phyloP scores from a whole-genome alignment of 2,888 invertebrate genomes.

The Chrysotoxum bicinctum region DNA sequence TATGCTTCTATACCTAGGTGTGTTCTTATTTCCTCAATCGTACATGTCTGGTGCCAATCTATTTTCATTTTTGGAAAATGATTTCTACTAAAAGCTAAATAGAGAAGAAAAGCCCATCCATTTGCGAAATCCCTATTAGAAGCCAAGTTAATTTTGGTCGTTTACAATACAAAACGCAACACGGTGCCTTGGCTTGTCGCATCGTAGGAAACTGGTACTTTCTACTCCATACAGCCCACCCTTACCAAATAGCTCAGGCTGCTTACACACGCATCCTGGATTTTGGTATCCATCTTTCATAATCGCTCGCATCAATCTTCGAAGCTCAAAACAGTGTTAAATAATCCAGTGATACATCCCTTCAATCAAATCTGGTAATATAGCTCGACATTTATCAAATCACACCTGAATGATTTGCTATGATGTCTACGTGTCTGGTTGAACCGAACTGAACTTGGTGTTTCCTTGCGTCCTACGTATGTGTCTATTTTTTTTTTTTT shows the following conservation, averaged over 20 bases:
- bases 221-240: neutral
- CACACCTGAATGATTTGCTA: slow-evolving; percentile 63
- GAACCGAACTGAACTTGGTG: neutral
- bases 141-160: slow-evolving; percentile 38
- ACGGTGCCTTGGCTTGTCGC: neutral
- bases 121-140: slow-evolving; percentile 54
- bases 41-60: slow-evolving; percentile 24
- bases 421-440: slow-evolving; percentile 31
- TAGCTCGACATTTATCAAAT: slow-evolving; percentile 63
- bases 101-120: slow-evolving; percentile 48
- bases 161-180: slow-evolving; percentile 37
- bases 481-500: neutral
- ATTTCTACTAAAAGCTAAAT: slow-evolving; percentile 51
- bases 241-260: neutral
- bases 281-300: slow-evolving; percentile 53
- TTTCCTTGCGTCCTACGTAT: neutral
- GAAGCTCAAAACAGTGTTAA: slow-evolving; percentile 60
- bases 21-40: neutral
- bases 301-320: slow-evolving; percentile 62
- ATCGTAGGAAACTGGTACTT: neutral
- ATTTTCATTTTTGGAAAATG: slow-evolving; percentile 15
- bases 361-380: slow-evolving; percentile 66
- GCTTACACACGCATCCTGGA: slow-evolving; percentile 29
- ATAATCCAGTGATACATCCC: slow-evolving; percentile 69
- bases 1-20: neutral